Evolutionary conservation across 2,113 vertebrate genomes (phyloP).

Genomic region (Argyrosomus japonicus): DNA sequence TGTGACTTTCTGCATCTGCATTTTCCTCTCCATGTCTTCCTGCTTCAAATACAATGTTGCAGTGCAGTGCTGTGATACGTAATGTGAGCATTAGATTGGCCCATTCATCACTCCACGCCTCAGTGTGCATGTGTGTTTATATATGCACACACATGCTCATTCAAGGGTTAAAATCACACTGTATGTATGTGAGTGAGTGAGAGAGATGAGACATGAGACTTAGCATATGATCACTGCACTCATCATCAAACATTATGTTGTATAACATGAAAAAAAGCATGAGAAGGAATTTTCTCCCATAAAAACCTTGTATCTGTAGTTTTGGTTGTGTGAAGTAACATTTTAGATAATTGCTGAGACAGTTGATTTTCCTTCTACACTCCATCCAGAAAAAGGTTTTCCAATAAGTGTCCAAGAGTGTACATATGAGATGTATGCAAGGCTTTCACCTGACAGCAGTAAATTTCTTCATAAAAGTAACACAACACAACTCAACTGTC

Average conservation of each 20-base stretch:
- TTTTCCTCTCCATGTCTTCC: background rate
- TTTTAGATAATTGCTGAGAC: background rate
- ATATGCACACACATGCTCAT: background rate
- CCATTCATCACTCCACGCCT: conserved; percentile 10
- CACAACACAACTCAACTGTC: too few relatives aligned
- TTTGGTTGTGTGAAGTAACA: background rate
- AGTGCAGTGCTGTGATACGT: background rate
- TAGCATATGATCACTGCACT: conserved; percentile 14
- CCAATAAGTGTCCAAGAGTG: too few relatives aligned
- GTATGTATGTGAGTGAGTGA: background rate
- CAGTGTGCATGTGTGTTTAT: background rate
- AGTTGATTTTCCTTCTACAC: background rate
- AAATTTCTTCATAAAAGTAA: too few relatives aligned
- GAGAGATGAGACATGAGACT: conserved; percentile 6
- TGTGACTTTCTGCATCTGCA: background rate
- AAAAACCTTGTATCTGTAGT: background rate
- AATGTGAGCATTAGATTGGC: background rate
- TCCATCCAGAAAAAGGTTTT: too few relatives aligned
- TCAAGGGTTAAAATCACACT: background rate
- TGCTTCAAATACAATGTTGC: background rate
- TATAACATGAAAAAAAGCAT: conserved; percentile 18
- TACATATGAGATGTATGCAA: too few relatives aligned
- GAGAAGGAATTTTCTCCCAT: background rate
- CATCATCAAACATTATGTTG: conserved; percentile 23
- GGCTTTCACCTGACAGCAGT: too few relatives aligned